Base-by-base conservation (phyloP, 2,888 invertebrate species). In the Cephalotes varians region DNA sequence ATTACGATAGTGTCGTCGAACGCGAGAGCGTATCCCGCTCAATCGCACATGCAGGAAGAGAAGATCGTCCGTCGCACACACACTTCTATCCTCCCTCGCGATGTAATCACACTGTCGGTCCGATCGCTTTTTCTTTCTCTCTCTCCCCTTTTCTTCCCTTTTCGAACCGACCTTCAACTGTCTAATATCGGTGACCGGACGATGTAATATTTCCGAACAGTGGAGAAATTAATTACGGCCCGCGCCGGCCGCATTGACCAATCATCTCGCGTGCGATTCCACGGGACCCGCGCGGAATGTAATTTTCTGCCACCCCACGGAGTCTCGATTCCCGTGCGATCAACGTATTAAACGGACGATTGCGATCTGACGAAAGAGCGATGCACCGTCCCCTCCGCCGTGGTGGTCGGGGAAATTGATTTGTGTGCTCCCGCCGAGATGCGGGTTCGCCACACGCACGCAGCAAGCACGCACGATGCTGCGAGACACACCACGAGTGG, bases 1-100 rank as follows among this genome's bases (percentile, higher is more conserved):
- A 77, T 77, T 77, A 77, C 77, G 77, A 77, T 77, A 77, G 77
- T 31, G 56, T 77, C 77, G 54, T 51, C 71, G 71, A 67, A 44
- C 56, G 44, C 25, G 58, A 18, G 73, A 12, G 58, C 40, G 25
- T 49, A 60, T 62, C 34, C 31, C 47, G n/a, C 34, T 60, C 31
- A 34, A 44, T 28, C 28, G 72, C 76, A 51, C 62, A 62, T 44
- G 74, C 37, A 6, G 7, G 12, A 21, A 21, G 25, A 67, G 21
- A 77, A 54, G 54, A 77, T 77, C 15, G 51, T 37, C 21, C 65
- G 49, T 25, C 25, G 51, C 37, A 28, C 47, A 64, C 25, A 73
- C 15, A 25, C 40, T 58, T 31, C 10, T 37, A 34, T 2, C 10
- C 10, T 31, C 0, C 64, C 37, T n/a, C 37, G 37, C 7, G 31